A percentile compares a stretch with the other conserved stretches of the same genome.
phyloP scores from a whole-genome alignment of 2,797 vertebrate species.

The Phoxinus dragarum region DNA sequence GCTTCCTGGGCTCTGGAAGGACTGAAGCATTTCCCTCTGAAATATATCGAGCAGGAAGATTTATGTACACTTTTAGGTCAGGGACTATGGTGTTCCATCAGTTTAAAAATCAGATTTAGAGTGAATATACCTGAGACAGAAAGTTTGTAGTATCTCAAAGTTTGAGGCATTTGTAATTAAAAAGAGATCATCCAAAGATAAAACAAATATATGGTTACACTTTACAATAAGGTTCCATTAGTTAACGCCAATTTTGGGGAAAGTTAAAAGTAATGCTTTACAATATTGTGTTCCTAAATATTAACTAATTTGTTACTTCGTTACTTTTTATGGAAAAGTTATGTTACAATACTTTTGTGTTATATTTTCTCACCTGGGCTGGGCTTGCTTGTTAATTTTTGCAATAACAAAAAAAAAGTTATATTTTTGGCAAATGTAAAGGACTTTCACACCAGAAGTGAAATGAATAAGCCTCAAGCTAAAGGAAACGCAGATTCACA shows the following conservation, averaged over 20 bases:
- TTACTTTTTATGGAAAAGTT: background rate
- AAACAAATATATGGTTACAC: background rate
- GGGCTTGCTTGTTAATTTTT: background rate
- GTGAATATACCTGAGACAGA: background rate
- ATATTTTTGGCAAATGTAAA: background rate
- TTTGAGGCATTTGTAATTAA: background rate
- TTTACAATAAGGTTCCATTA: background rate
- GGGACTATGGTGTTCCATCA: background rate
- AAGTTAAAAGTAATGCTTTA: background rate
- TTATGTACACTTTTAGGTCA: background rate
- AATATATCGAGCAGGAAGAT: background rate
- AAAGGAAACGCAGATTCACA: background rate
- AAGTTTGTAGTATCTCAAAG: background rate
- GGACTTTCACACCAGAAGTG: background rate
- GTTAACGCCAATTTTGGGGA: background rate
- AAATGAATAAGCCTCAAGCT: background rate
- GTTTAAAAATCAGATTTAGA: background rate
- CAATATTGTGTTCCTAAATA: background rate
- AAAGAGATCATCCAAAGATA: background rate
- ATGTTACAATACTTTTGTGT: background rate
- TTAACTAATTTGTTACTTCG: background rate
- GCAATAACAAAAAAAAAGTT: background rate
- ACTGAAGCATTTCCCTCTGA: slow-evolving; percentile 6
- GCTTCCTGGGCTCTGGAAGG: background rate
- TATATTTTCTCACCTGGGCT: background rate